phyloP scores from a whole-genome alignment of 2,888 invertebrate genomes.

The Drosophila algonquin region DNA sequence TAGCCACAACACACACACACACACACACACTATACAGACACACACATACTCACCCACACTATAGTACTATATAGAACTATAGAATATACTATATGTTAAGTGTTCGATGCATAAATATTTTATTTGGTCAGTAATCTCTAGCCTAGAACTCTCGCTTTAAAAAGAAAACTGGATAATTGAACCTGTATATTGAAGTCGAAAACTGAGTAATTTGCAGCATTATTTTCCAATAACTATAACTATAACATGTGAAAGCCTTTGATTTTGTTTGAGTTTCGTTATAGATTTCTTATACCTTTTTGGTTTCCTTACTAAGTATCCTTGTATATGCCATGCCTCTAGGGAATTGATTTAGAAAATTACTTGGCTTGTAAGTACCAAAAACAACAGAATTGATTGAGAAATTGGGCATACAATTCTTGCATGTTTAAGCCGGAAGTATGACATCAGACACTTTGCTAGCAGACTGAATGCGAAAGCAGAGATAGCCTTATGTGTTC shows the following conservation, averaged over 20 bases:
- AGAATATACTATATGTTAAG: conserved; percentile 52
- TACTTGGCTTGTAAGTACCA: conserved; percentile 2
- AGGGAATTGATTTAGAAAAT: conserved; percentile 8
- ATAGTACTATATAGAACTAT: conserved; percentile 33
- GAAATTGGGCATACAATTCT: background rate
- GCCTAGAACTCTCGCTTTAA: conserved; percentile 14
- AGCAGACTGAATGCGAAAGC: too few species aligned
- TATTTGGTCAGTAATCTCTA: conserved; percentile 21
- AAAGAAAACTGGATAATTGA: conserved; percentile 17
- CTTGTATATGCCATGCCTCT: conserved; percentile 10
- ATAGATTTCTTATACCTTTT: conserved; percentile 17
- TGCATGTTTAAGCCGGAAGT: background rate
- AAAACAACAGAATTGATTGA: background rate
- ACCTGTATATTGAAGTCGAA: conserved; percentile 22
- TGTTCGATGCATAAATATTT: conserved; percentile 57
- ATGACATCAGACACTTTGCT: too few species aligned
- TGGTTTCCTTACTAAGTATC: conserved; percentile 4
- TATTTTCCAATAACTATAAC: too few species aligned
- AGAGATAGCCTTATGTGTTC: too few species aligned
- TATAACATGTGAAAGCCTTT: background rate
- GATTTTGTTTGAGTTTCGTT: conserved; percentile 24
- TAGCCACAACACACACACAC: conserved; percentile 26
- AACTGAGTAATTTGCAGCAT: background rate
- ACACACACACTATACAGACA: conserved; percentile 37
- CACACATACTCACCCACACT: conserved; percentile 33